Evolutionary conservation across 2,797 vertebrate genomes (phyloP).

Genomic region (Coreius guichenoti): DNA sequence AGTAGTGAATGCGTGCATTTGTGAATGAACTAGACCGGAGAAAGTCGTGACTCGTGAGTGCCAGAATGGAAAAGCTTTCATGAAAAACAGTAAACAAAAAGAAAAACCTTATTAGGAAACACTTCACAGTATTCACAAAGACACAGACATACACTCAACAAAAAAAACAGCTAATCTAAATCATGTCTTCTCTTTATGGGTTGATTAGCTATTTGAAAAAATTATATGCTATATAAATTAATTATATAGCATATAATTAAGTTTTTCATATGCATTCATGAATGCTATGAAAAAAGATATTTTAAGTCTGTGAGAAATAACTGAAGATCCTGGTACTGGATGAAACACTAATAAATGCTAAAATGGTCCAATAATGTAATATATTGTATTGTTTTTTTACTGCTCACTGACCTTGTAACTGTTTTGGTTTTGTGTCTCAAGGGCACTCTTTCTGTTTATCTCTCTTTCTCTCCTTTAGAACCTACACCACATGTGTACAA

Average conservation of each 20-base stretch:
- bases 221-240: no score
- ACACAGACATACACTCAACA: neutral
- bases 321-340: neutral
- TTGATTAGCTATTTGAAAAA: neutral
- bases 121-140: slow-evolving; percentile 12
- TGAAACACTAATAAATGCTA: neutral
- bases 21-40: slow-evolving; percentile 25
- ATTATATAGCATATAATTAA: neutral
- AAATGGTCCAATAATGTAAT: neutral
- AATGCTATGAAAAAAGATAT: neutral
- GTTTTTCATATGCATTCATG: neutral
- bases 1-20: neutral
- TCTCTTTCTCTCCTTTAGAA: neutral
- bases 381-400: slow-evolving; percentile 7
- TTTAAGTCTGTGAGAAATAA: neutral
- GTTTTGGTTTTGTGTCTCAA: slow-evolving; percentile 27
- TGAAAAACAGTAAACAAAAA: slow-evolving; percentile 35
- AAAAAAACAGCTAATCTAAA: neutral
- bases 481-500: slow-evolving; percentile 43
- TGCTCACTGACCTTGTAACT: neutral
- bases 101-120: slow-evolving; percentile 22
- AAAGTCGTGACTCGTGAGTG: slow-evolving; percentile 47
- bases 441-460: slow-evolving; percentile 26
- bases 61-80: neutral
- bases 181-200: neutral